Evolutionary conservation across 2,888 invertebrate genomes (phyloP).

Genomic region (Platycheirus rosarum): DNA sequence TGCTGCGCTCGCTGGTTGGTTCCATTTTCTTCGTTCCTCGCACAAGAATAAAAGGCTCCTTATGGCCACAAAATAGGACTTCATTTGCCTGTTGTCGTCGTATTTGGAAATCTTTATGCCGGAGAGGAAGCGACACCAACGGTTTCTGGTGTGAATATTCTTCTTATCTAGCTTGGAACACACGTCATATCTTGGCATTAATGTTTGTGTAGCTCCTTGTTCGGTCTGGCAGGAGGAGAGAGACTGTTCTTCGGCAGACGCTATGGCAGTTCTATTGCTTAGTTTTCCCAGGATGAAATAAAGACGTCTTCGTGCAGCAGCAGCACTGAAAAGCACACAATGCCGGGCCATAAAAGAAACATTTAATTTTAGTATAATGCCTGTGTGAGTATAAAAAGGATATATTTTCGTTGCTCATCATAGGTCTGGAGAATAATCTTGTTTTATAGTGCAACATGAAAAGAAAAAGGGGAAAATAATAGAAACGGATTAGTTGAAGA

Average conservation of each 20-base stretch:
- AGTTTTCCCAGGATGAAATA: slow-evolving; percentile 60
- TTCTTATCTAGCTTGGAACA: slow-evolving; percentile 73
- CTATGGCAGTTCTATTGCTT: slow-evolving; percentile 18
- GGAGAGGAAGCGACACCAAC: slow-evolving; percentile 55
- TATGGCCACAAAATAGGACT: slow-evolving; percentile 53
- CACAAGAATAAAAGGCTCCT: slow-evolving; percentile 21
- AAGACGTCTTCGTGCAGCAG: slow-evolving; percentile 35
- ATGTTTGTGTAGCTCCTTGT: slow-evolving; percentile 69
- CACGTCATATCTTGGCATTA: slow-evolving; percentile 75
- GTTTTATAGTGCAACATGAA: slow-evolving; percentile 32
- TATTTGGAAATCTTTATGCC: slow-evolving; percentile 68
- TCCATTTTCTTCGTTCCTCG: background rate
- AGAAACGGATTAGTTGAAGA: slow-evolving; percentile 54
- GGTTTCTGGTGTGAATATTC: slow-evolving; percentile 44
- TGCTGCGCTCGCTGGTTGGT: background rate
- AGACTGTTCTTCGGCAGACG: background rate
- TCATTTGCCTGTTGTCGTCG: slow-evolving; percentile 70
- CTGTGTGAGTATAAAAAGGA: slow-evolving; percentile 65
- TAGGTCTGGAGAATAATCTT: slow-evolving; percentile 55
- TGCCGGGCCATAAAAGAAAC: slow-evolving; percentile 63
- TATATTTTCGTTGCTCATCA: slow-evolving; percentile 68
- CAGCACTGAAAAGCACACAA: slow-evolving; percentile 33
- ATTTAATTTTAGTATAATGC: slow-evolving; percentile 73
- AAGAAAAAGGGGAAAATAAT: slow-evolving; percentile 35
- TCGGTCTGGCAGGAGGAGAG: slow-evolving; percentile 15